Evolutionary conservation across 1,140 invertebrate species (phyloP).

Genomic region (Pseudobourletiella spinata): DNA sequence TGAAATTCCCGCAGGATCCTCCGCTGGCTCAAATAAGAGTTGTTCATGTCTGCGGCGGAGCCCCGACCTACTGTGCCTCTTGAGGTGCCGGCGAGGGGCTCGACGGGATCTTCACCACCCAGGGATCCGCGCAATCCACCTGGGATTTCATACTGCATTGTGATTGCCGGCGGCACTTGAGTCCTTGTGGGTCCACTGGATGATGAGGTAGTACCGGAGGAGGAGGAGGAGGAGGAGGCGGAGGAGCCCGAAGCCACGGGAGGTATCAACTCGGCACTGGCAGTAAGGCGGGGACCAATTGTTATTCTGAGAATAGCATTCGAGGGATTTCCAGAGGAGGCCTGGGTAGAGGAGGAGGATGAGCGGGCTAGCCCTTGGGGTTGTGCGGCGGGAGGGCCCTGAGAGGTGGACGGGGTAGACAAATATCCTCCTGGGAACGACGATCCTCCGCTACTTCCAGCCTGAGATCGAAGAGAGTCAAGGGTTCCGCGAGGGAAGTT

Average conservation of each 20-base stretch:
- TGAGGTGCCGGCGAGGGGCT: conserved; percentile 13
- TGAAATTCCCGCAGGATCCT: conserved; percentile 19
- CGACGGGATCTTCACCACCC: not conserved
- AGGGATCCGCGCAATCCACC: conserved; percentile 4
- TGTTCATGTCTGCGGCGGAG: not conserved
- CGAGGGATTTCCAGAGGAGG: not conserved
- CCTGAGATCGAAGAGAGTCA: not conserved
- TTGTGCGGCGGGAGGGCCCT: not conserved
- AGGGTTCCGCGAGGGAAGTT: not conserved
- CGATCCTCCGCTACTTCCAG: not conserved
- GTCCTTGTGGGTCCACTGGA: conserved; percentile 5
- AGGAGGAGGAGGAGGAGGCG: not conserved
- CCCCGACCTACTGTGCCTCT: not conserved
- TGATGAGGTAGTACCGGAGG: not conserved
- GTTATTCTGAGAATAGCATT: conserved; percentile 14
- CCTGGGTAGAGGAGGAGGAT: not conserved
- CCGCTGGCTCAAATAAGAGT: not conserved
- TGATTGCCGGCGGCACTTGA: conserved; percentile 25
- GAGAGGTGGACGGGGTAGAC: not conserved
- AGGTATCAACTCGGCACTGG: not conserved
- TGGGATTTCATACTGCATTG: conserved; percentile 28
- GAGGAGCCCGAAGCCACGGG: not conserved
- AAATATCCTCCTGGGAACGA: not conserved
- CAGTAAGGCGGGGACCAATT: conserved; percentile 8
- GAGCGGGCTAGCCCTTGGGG: too few relatives aligned